Percentiles rank a stretch among this genome's conserved stretches.
Evolutionary conservation across 2,113 vertebrate genomes (phyloP).

Genomic region (Elachura formosa): DNA sequence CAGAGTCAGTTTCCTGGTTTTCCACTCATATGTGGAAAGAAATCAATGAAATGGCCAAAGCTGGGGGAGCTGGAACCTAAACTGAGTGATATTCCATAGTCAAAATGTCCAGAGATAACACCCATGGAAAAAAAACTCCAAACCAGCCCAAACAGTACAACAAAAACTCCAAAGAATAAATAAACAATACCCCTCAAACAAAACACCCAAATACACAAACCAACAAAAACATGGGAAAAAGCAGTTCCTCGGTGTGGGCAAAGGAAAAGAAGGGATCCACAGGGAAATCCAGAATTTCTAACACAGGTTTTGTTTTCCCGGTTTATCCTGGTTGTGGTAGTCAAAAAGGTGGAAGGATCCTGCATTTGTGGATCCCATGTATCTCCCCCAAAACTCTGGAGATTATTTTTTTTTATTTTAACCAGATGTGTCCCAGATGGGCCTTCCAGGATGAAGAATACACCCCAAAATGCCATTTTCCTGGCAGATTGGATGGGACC

Average conservation of each 20-base stretch:
- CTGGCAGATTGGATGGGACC: background rate
- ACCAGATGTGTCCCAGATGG: too few species aligned
- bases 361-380: background rate
- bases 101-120: background rate
- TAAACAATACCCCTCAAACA: background rate
- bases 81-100: background rate
- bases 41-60: background rate
- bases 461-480: background rate
- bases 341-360: background rate
- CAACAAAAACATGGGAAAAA: background rate
- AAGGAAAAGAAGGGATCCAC: background rate
- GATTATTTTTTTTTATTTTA: background rate
- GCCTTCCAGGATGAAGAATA: background rate
- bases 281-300: background rate
- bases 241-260: accelerated
- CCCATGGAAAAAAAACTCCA: background rate
- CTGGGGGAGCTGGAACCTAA: background rate
- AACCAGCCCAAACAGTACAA: background rate
- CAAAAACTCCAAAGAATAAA: background rate
- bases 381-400: background rate
- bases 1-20: background rate
- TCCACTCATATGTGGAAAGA: background rate
- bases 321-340: background rate
- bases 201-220: background rate
- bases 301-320: background rate